Conservation (phyloP, 1,140 invertebrate genomes). For the Melanaphis sacchari region DNA sequence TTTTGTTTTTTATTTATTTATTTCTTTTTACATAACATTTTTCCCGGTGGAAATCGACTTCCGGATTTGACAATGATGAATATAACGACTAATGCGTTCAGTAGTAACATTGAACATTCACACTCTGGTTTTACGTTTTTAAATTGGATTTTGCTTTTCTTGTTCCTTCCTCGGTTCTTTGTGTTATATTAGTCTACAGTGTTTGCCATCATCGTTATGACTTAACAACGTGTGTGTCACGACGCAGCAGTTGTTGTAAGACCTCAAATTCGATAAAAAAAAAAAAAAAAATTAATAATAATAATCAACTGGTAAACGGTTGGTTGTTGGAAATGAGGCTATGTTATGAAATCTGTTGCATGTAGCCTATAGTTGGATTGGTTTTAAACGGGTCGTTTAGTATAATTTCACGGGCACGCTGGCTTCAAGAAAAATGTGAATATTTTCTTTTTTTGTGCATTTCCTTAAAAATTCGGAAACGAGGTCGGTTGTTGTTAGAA, state of each 20-base stretch:
- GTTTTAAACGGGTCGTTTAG: neutral
- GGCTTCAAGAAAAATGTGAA: neutral
- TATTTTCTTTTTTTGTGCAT: neutral
- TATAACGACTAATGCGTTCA: constrained; percentile 44
- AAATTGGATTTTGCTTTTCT: constrained; percentile 51
- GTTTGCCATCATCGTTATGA: constrained; percentile 34
- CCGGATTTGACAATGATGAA: constrained; percentile 52
- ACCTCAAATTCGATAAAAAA: neutral
- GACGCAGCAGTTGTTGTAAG: neutral
- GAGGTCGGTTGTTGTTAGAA: neutral
- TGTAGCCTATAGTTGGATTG: neutral
- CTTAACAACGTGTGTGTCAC: constrained; percentile 51
- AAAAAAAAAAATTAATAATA: neutral
- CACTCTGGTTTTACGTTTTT: constrained; percentile 33
- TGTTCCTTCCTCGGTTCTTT: neutral
- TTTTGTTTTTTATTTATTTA: neutral
- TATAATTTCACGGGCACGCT: constrained; percentile 14
- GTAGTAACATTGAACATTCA: constrained; percentile 11
- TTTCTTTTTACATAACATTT: constrained; percentile 39
- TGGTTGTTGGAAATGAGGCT: neutral
- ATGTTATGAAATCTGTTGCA: constrained; percentile 24
- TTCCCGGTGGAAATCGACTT: constrained; percentile 43
- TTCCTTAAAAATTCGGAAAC: neutral
- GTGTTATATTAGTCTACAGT: neutral
- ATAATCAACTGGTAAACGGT: constrained; percentile 17